Conservation (phyloP, 2,113 vertebrate species). For the Poeciliopsis prolifica region DNA sequence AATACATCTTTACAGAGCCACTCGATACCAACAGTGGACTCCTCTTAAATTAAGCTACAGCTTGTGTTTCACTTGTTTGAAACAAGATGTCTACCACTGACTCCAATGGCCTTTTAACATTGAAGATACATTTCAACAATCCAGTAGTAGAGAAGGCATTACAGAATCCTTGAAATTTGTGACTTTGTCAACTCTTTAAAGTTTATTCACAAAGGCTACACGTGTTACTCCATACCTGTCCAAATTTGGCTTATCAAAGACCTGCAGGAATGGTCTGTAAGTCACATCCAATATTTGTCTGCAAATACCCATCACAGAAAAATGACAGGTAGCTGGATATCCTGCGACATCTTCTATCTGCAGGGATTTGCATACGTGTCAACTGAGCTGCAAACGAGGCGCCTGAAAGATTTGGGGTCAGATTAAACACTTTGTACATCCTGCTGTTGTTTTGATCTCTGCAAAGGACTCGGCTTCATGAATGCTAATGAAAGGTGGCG, state of each 20-base stretch:
- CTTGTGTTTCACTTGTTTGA: no score
- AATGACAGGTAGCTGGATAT: conserved; percentile 52
- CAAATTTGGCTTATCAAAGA: conserved; percentile 37
- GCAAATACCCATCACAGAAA: conserved; percentile 53
- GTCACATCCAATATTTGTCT: conserved; percentile 59
- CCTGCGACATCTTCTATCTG: conserved; percentile 53
- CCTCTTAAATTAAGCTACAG: no score
- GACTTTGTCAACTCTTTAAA: conserved; percentile 61
- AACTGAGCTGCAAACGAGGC: conserved; percentile 57
- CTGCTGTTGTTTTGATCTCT: conserved; percentile 61
- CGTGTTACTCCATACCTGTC: conserved; percentile 13
- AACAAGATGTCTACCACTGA: not conserved
- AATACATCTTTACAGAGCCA: not conserved
- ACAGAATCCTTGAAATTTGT: conserved; percentile 34
- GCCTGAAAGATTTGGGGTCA: conserved; percentile 48
- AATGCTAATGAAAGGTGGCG: conserved; percentile 65
- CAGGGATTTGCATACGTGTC: conserved; percentile 61
- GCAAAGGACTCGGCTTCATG: conserved; percentile 33
- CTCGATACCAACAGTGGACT: not conserved
- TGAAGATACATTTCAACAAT: conserved; percentile 13
- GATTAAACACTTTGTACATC: conserved; percentile 46
- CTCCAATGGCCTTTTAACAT: conserved; percentile 11
- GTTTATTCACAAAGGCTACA: not conserved
- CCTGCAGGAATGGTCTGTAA: conserved; percentile 19
- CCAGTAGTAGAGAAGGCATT: conserved; percentile 3